Conservation (phyloP, 2,888 invertebrate species). For the Melangyna quadrimaculata region DNA sequence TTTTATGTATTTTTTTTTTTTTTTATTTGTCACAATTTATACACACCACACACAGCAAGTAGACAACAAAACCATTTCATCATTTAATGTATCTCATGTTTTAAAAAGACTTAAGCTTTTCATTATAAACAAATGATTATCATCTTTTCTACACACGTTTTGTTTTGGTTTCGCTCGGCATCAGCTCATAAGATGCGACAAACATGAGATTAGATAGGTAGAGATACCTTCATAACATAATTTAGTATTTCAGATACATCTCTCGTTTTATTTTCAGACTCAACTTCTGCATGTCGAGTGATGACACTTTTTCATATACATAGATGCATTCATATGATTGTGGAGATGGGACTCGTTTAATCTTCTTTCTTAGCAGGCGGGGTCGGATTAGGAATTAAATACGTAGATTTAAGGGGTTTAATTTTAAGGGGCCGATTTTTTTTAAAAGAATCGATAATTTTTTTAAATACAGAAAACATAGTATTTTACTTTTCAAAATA, state of each 20-base stretch:
- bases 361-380: not conserved
- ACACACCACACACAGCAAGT: slow-evolving; percentile 50
- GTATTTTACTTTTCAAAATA: too few relatives aligned
- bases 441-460: too few relatives aligned
- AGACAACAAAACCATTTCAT: slow-evolving; percentile 54
- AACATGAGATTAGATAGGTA: not conserved
- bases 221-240: not conserved
- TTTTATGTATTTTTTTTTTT: not conserved
- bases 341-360: not conserved
- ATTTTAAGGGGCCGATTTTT: not conserved
- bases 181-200: not conserved
- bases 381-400: not conserved
- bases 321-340: not conserved
- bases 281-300: slow-evolving; percentile 1
- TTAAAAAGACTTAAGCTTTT: slow-evolving; percentile 63
- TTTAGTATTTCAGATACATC: not conserved
- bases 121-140: slow-evolving; percentile 64
- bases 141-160: slow-evolving; percentile 42
- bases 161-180: not conserved
- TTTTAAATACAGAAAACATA: too few relatives aligned
- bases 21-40: slow-evolving; percentile 8
- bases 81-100: slow-evolving; percentile 61
- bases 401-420: not conserved
- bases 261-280: not conserved
- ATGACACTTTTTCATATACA: not conserved